phyloP scores from a whole-genome alignment of 2,888 invertebrate genomes.

The Anthoptus insignis region DNA sequence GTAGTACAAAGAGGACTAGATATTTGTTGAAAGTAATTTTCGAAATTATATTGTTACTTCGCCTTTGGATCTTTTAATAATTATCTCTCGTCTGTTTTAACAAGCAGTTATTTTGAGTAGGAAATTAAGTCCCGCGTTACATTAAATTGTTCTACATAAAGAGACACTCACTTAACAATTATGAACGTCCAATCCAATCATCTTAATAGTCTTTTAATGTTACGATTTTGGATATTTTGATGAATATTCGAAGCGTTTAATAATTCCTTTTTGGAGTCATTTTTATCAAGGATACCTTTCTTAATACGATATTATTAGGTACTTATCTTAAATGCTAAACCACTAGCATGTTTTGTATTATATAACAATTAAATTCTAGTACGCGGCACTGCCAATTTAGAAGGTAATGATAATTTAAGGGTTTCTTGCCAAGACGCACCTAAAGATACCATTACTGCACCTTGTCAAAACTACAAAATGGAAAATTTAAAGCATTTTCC shows the following conservation, averaged over 20 bases:
- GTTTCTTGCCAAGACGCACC: too few relatives aligned
- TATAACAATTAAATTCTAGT: too few relatives aligned
- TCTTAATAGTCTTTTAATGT: conserved; percentile 49
- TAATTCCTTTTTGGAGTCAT: too few relatives aligned
- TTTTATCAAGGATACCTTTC: too few relatives aligned
- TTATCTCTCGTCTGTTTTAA: conserved; percentile 79
- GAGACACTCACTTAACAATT: conserved; percentile 39
- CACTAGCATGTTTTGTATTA: too few relatives aligned
- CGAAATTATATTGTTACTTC: conserved; percentile 80
- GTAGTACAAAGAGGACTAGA: conserved; percentile 67
- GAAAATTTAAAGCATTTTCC: conserved; percentile 15
- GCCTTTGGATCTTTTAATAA: conserved; percentile 78
- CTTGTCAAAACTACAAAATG: not conserved
- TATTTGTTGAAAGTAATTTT: conserved; percentile 77
- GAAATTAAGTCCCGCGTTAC: conserved; percentile 70
- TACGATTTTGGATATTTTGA: conserved; percentile 42
- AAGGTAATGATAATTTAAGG: too few relatives aligned
- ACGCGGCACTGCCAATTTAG: too few relatives aligned
- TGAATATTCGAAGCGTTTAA: conserved; percentile 31
- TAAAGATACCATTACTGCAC: not conserved
- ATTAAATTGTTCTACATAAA: conserved; percentile 64
- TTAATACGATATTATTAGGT: too few relatives aligned
- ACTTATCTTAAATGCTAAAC: too few relatives aligned
- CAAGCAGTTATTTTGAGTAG: conserved; percentile 76
- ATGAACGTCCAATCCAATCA: conserved; percentile 34